Evolutionary conservation across 2,797 vertebrate genomes (phyloP).

Genomic region (Centroberyx gerrardi): DNA sequence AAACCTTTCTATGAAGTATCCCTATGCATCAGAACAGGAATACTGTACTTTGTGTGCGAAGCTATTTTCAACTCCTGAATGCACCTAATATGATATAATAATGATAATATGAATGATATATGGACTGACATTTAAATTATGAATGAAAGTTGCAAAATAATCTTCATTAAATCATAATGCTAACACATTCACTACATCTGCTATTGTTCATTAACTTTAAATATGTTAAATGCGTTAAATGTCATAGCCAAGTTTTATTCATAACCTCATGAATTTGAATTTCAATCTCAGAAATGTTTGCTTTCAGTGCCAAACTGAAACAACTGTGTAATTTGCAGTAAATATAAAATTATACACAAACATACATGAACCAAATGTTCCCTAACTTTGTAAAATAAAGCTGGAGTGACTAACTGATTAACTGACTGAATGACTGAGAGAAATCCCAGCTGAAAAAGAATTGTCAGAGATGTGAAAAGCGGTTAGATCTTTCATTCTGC

Average conservation of each 20-base stretch:
- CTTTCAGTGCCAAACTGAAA: conserved; percentile 16
- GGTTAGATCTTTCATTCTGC: neutral
- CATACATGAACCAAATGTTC: no score
- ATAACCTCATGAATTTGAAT: conserved; percentile 4
- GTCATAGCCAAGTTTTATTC: neutral
- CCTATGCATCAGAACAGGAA: neutral
- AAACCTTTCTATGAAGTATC: neutral
- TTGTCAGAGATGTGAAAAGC: neutral
- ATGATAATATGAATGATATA: conserved; percentile 20
- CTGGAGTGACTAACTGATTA: neutral
- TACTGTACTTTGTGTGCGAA: conserved; percentile 11
- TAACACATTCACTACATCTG: conserved; percentile 19
- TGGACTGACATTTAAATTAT: conserved; percentile 21
- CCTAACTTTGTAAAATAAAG: no score
- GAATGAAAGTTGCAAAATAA: conserved; percentile 4
- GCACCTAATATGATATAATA: neutral
- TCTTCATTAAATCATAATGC: neutral
- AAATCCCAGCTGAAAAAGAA: neutral
- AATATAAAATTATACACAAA: no score
- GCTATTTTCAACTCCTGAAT: conserved; percentile 19
- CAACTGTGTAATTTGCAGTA: conserved; percentile 7
- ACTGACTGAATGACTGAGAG: neutral
- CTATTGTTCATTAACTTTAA: conserved; percentile 6
- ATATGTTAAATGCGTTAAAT: no score
- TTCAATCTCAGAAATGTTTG: neutral